Evolutionary conservation across 2,797 vertebrate species (phyloP), one percentile per base, ranked within the genome.

Genomic region (Sebastes variabilis): DNA sequence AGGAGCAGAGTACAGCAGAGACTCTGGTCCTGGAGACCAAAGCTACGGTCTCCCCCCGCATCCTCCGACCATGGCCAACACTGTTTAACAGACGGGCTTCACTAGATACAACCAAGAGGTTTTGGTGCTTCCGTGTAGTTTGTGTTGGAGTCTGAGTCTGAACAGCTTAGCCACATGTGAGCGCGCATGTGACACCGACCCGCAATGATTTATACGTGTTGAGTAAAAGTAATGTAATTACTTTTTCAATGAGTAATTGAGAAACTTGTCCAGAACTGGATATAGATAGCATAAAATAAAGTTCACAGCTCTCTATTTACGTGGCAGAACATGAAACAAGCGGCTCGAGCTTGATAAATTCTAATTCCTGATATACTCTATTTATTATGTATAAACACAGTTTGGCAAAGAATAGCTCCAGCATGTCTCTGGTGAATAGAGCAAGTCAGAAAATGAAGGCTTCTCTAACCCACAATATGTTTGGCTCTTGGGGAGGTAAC

Each of bases 321-420:
- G 27, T 77, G 32, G 58, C 71, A 78, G 10, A 72, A 84, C 61
- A 83, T 81, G 60, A 88, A 83, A 84, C 61, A 80, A 70, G 66
- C 52, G 16, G 64, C 30, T 75, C 12, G 4, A 76, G 49, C 55
- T 77, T 66, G 42, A 87, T 88, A 69, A 82, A 85, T 80, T 84
- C 22, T 75, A 56, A 82, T 82, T 84, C 83, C 80, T 74, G 72
- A 75, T 78, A 71, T 52, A 71, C 66, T 69, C 4, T 68, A 87
- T 92, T 86, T 77, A 88, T 90, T 83, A 91, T 90, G 86, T 78
- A 86, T 87, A 82, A 88, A 88, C 61, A 74, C 82, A 81, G 70
- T 82, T 88, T 89, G 82, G 82, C 66, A 79, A 66, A 73, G 76
- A 87, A 84, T 34, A 82, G 72, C 83, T 92, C 46, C 55, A 61